These are phyloP conservation scores for Mobula birostris DNA, from an alignment of 2,113 vertebrate species.

Conservation along the genomic window DNA sequence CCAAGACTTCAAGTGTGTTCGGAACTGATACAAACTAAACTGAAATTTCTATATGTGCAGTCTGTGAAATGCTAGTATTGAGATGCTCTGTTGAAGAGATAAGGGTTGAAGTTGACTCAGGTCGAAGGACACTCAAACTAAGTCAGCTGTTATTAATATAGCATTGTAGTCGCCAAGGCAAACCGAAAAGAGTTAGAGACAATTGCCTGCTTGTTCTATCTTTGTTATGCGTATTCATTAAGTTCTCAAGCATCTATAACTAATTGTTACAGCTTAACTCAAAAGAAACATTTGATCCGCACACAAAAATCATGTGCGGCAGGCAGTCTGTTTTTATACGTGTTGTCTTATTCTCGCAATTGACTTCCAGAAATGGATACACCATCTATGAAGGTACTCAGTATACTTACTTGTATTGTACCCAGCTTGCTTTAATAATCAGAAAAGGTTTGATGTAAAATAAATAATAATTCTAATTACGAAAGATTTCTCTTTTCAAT, in stretches of 20 bases:
- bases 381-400: neutral
- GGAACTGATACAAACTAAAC: neutral
- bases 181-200: neutral
- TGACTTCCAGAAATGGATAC: neutral
- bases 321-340: neutral
- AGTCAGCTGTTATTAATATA: neutral
- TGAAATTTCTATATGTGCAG: neutral
- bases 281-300: neutral
- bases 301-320: neutral
- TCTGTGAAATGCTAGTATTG: too few species aligned
- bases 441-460: too few species aligned
- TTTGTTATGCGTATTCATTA: neutral
- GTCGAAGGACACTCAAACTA: neutral
- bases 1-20: neutral
- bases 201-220: neutral
- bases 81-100: neutral
- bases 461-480: neutral
- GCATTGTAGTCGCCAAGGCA: neutral
- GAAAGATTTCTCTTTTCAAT: neutral
- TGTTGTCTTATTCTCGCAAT: neutral
- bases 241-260: neutral
- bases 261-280: neutral
- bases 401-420: neutral
- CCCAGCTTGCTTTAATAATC: neutral
- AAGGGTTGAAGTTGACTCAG: neutral